Conservation (phyloP, 1,140 invertebrate genomes). For the Gyrodactylus bullatarudis region DNA sequence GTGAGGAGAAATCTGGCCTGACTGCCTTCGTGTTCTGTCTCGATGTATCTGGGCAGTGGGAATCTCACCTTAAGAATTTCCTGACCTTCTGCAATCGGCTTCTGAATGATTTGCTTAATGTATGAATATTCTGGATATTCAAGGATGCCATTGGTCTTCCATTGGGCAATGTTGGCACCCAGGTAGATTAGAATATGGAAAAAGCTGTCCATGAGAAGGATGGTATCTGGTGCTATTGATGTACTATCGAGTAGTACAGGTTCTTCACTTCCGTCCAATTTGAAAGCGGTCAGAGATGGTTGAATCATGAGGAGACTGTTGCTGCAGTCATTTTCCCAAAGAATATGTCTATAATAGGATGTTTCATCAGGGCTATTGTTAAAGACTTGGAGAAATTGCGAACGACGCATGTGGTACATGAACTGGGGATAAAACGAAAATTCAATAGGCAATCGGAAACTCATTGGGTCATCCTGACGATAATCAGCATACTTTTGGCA, state of each 20-base stretch:
- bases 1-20: constrained; percentile 63
- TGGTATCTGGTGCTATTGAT: constrained; percentile 76
- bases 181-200: constrained; percentile 99
- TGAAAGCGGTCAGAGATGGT: constrained; percentile 87
- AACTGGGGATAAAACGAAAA: constrained; percentile 95
- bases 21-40: constrained; percentile 85
- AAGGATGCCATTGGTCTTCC: neutral
- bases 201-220: constrained; percentile 95
- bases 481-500: constrained; percentile 38
- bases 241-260: constrained; percentile 41
- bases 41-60: constrained; percentile 89
- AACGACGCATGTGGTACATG: constrained; percentile 89
- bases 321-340: constrained; percentile 58
- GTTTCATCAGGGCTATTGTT: constrained; percentile 99
- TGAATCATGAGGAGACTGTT: constrained; percentile 98
- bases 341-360: constrained; percentile 54
- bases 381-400: constrained; percentile 97
- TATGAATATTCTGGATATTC: constrained; percentile 76
- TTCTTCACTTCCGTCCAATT: constrained; percentile 70
- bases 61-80: constrained; percentile 75
- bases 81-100: constrained; percentile 77
- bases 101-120: constrained; percentile 70
- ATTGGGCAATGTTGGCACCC: constrained; percentile 24
- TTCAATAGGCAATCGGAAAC: constrained; percentile 69
- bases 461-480: constrained; percentile 73